Percentiles rank a stretch among this genome's conserved stretches.
Conservation (phyloP, 2,113 vertebrate species). For the Odocoileus virginianus region DNA sequence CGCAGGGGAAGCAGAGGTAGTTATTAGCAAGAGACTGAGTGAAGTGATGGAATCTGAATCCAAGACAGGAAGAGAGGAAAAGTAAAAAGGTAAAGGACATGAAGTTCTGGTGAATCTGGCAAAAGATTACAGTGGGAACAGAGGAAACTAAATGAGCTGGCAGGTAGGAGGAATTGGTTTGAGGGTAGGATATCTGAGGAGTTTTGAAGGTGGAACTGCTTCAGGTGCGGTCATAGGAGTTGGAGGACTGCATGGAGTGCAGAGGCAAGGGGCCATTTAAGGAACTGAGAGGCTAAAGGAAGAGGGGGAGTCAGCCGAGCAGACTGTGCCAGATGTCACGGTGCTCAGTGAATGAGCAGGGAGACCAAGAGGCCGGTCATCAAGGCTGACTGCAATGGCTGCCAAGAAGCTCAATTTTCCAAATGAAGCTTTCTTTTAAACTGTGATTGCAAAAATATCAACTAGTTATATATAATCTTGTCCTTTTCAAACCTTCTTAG, state of each 20-base stretch:
- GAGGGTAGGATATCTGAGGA: not conserved
- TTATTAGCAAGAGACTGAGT: not conserved
- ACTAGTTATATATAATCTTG: not conserved
- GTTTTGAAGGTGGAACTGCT: not conserved
- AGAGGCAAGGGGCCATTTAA: not conserved
- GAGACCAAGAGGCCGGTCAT: too few relatives aligned
- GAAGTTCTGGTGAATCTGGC: not conserved
- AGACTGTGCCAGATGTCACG: not conserved
- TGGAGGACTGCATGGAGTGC: not conserved
- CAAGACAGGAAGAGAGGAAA: not conserved
- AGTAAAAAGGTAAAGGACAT: not conserved
- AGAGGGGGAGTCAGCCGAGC: not conserved
- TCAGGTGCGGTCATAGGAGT: not conserved
- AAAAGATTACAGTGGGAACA: not conserved
- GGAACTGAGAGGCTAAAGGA: not conserved
- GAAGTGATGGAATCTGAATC: not conserved
- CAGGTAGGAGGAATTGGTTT: not conserved
- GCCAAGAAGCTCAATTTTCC: not conserved
- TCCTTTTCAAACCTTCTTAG: not conserved
- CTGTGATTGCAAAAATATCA: not conserved
- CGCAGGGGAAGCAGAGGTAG: not conserved
- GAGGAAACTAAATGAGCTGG: not conserved
- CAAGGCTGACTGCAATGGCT: not conserved
- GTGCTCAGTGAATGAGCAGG: not conserved
- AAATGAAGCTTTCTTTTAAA: not conserved